Conservation (phyloP, 2,797 vertebrate species). For the Ibycter americanus region DNA sequence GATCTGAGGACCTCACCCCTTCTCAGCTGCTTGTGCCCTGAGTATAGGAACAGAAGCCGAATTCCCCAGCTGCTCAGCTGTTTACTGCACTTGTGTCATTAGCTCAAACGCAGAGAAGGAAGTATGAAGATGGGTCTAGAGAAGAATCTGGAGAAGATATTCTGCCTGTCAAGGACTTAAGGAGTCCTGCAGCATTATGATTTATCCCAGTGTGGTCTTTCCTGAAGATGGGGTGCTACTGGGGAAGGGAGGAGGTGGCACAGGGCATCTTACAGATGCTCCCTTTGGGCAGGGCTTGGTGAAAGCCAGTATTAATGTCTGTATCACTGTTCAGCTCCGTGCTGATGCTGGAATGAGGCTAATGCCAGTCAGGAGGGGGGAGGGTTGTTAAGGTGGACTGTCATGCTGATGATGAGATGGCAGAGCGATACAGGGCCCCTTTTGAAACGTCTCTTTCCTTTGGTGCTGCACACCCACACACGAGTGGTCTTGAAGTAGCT, state of each 20-base stretch:
- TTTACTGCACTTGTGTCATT: neutral
- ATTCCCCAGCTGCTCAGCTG: constrained; percentile 66
- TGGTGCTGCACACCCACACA: neutral
- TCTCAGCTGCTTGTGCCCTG: constrained; percentile 18
- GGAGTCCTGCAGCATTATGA: neutral
- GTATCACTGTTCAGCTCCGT: neutral
- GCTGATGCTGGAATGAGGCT: constrained; percentile 43
- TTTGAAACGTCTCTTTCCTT: neutral
- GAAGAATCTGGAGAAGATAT: neutral
- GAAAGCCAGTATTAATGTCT: neutral
- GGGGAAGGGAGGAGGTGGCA: neutral
- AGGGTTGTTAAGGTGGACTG: constrained; percentile 53
- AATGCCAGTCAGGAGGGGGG: constrained; percentile 30
- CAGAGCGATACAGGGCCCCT: neutral
- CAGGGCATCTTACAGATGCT: neutral
- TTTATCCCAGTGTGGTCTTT: neutral
- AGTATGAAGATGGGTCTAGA: neutral
- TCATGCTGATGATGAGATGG: neutral
- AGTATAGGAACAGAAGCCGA: neutral
- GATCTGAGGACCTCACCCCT: neutral
- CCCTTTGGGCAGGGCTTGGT: neutral
- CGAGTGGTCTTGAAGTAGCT: neutral
- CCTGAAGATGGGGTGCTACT: neutral
- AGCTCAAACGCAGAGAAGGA: neutral
- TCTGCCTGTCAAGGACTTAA: neutral